phyloP scores from a whole-genome alignment of 2,888 invertebrate species.

The Metellina segmentata region DNA sequence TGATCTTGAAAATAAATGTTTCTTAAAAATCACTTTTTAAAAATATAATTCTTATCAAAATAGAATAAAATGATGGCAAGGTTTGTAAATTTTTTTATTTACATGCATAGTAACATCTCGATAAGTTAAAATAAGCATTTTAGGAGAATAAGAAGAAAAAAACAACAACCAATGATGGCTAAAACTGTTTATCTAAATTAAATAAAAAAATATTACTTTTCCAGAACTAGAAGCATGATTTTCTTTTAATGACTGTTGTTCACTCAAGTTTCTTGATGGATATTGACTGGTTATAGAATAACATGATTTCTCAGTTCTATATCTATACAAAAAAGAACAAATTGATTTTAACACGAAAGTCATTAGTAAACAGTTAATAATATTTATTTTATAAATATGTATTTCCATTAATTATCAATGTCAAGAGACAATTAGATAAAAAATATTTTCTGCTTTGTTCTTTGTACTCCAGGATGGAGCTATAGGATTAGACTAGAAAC shows the following conservation, averaged over 20 bases:
- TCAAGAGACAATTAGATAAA: neutral
- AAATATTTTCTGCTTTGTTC: too few species aligned
- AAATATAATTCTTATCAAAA: neutral
- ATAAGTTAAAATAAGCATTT: neutral
- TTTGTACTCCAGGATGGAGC: too few species aligned
- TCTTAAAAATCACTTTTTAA: neutral
- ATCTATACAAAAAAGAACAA: slow-evolving; percentile 15
- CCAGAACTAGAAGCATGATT: slow-evolving; percentile 21
- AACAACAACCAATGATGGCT: neutral
- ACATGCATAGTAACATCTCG: neutral
- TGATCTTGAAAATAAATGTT: too few species aligned
- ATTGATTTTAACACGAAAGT: neutral
- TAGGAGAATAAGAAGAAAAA: neutral
- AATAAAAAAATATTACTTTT: slow-evolving; percentile 23
- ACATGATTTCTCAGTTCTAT: slow-evolving; percentile 32
- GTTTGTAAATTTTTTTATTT: neutral
- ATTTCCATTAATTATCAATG: neutral
- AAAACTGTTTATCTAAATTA: neutral
- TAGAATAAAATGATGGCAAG: neutral
- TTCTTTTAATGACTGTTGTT: slow-evolving; percentile 38
- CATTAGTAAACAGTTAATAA: neutral
- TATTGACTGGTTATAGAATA: slow-evolving; percentile 40
- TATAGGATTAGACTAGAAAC: too few species aligned
- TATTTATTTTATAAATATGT: neutral
- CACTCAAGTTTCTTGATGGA: slow-evolving; percentile 40